A percentile compares a stretch with the other conserved stretches of the same genome.
Conservation (phyloP, 2,797 vertebrate genomes). For the Gymnocypris eckloni region DNA sequence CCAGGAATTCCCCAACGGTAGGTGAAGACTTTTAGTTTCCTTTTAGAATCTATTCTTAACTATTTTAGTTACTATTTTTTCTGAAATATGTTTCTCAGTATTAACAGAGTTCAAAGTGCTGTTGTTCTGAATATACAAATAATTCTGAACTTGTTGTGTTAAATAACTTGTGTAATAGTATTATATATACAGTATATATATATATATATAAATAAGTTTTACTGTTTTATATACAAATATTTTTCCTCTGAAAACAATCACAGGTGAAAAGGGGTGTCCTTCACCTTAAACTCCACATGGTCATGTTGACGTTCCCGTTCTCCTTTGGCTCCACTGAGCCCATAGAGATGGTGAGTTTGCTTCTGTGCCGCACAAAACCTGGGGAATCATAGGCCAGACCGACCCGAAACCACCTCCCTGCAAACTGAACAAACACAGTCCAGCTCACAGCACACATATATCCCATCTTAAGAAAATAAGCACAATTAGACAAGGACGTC, state of each 20-base stretch:
- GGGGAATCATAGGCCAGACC: conserved; percentile 79
- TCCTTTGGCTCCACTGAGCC: conserved; percentile 67
- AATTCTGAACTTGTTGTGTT: neutral
- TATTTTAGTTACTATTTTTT: neutral
- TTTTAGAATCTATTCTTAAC: neutral
- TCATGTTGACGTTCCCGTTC: conserved; percentile 77
- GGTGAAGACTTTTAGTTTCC: too few species aligned
- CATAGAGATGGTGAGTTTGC: conserved; percentile 71
- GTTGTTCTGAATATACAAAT: neutral
- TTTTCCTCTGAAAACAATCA: neutral
- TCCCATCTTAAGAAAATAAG: neutral
- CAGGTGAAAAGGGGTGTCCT: conserved; percentile 35
- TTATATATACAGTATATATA: too few species aligned
- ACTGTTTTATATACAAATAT: neutral
- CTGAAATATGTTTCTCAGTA: neutral
- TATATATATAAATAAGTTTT: too few species aligned
- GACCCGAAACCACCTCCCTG: conserved; percentile 80
- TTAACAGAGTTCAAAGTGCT: neutral
- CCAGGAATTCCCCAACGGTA: too few species aligned
- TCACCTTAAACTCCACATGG: conserved; percentile 78
- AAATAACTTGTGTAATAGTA: neutral
- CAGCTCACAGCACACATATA: neutral
- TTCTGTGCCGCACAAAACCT: conserved; percentile 68
- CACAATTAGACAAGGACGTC: neutral
- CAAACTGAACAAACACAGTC: conserved; percentile 69